phyloP scores from a whole-genome alignment of 2,797 vertebrate species.

The Emydoidea blandingii region DNA sequence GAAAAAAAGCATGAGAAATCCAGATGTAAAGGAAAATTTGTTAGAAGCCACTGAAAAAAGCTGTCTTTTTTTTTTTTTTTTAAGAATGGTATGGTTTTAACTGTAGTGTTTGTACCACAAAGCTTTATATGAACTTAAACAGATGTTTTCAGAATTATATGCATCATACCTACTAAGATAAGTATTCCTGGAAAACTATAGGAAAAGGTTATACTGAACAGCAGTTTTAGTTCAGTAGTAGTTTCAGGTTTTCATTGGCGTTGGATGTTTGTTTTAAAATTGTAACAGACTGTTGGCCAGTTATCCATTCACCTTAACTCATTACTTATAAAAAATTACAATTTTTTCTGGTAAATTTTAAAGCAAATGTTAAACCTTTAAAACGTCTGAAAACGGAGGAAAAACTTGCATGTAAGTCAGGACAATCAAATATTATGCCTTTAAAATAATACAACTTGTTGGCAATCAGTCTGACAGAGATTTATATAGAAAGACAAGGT shows the following conservation, averaged over 20 bases:
- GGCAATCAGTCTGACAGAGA: background rate
- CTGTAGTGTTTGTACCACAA: background rate
- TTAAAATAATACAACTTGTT: background rate
- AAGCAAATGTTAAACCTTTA: background rate
- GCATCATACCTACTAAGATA: background rate
- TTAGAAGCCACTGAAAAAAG: background rate
- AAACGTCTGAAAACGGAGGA: background rate
- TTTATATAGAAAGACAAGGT: background rate
- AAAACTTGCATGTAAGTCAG: background rate
- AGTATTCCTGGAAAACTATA: background rate
- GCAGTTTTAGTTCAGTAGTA: background rate
- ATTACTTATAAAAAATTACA: background rate
- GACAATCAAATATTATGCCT: background rate
- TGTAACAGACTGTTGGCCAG: background rate
- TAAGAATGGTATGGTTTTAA: background rate
- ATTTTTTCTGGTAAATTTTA: constrained; percentile 2
- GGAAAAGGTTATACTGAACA: background rate
- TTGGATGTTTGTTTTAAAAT: background rate
- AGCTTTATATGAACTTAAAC: background rate
- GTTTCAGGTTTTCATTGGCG: background rate
- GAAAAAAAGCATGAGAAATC: background rate
- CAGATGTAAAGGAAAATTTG: background rate
- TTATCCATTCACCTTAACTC: background rate
- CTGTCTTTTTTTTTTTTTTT: background rate
- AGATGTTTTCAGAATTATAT: background rate